Evolutionary conservation across 2,888 invertebrate species (phyloP), one percentile per base, ranked within the genome.

Genomic region (Chrysomela aeneicollis): DNA sequence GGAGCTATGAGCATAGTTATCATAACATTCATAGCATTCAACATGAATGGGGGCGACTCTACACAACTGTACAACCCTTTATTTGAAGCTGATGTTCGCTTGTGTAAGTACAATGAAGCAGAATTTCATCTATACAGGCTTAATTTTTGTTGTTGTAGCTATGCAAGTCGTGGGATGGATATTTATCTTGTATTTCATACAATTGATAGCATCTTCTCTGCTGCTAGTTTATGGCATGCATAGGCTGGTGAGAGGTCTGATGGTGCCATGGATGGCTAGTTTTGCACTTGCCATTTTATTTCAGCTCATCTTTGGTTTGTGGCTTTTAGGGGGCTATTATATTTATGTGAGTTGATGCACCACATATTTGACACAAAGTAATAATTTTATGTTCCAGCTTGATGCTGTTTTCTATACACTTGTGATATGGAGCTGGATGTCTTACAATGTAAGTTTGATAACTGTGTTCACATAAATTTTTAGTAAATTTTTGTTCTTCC

Each of bases 281-380:
- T 89, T 93, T 85, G 89, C 88, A 0, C 73, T 91, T 9, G 87
- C 89, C 12, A 90, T 93, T 53, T 66, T 88, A 0, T 94, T 94
- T 79, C 93, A 94, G 80, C 82, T 93, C 5, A 78, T 89, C 1
- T 94, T 93, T 80, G 93, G 94, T 4, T 82, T 95, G 26, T 95
- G 95, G 94, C 85, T 95, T 1, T 84, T 95, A 37, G 93, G 92
- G 67, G 94, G 94, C 67, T 95, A 95, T 78, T 95, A 95, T 76
- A 95, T 95, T 77, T 95, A 95, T 84, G 94, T 95, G 82, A 91
- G 92, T 87, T 46, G 30, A 35, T 57, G 10, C 18, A 15, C n/a
- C 46, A 12, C 3, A n/a, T 9, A 46, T 8, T 58, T 26, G 4
- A 21, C 17, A 59, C 15, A 2, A 32, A 52, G 8, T 22, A 12